Evolutionary conservation across 1,140 invertebrate genomes (phyloP), one percentile per base, ranked within the genome.

Genomic region (Drosophila repleta): DNA sequence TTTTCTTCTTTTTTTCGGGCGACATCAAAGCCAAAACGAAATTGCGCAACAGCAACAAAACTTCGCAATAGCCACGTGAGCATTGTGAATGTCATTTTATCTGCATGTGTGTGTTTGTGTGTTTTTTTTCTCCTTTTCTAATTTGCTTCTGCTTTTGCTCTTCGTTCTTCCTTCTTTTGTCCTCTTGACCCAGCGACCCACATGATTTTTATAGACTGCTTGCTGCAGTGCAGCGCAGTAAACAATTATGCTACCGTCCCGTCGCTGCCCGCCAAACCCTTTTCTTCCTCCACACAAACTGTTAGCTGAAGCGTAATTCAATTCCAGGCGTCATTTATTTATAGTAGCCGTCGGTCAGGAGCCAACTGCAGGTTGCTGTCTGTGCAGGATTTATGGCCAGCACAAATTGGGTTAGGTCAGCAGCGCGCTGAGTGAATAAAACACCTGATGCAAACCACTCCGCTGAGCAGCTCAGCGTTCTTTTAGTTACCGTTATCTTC

Each of bases 301-400:
- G 71, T 74, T 76, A 53, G 74, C 74, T 88, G 66, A 75, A 81
- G 82, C 82, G 82, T 79, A 82, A 87, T 87, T 87, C 85, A 82
- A 87, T 87, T 87, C 80, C 76, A 74, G 66, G 79, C 78, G 67
- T 71, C 82, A 88, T 88, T 87, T 87, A 87, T 87, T 87, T 87
- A 88, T 87, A 72, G 71, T 72, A 79, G 67, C 65, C 78, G 45
- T 71, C 60, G 72, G 74, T 58, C 58, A 69, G 56, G 45, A 52
- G 48, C 8, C 32, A 18, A 43, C 35, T 37, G 48, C 52, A 41
- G 46, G 45, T 24, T 32, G 32, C 15, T 41, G 45, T 65, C 51
- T 65, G 53, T 45, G 49, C 10, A 62, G 69, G 57, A 73, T 73
- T 68, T 68, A 73, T 73, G 29, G 57, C 26, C 39, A 26, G 26